Percentiles rank a stretch among this genome's conserved stretches.
These are phyloP conservation scores for Hiodon alosoides DNA, from an alignment of 2,113 vertebrate genomes.

Conservation along the genomic window DNA sequence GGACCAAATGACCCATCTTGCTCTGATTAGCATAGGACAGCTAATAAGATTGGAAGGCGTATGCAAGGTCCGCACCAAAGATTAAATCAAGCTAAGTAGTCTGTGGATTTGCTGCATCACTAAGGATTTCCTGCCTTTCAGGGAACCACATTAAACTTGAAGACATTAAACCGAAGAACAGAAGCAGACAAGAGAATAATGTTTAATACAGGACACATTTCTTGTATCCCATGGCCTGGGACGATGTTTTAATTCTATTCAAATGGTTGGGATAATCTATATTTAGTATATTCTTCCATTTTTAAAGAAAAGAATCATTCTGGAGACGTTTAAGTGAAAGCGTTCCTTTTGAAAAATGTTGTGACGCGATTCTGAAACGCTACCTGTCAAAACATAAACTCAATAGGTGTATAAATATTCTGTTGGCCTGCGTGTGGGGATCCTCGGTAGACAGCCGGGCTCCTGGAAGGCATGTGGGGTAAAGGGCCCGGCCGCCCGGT, in stretches of 20 bases:
- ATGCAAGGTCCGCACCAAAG: neutral
- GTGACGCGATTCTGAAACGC: neutral
- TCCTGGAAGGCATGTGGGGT: neutral
- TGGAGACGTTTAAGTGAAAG: neutral
- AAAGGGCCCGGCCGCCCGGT: neutral
- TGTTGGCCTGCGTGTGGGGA: neutral
- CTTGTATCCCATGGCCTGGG: neutral
- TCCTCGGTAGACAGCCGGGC: neutral
- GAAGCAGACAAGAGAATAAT: neutral
- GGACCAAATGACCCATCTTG: constrained; percentile 3
- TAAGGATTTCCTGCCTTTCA: neutral
- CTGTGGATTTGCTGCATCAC: neutral
- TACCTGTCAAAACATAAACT: neutral
- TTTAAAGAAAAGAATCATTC: neutral
- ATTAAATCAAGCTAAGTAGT: constrained; percentile 1
- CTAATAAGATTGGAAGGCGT: constrained; percentile 19
- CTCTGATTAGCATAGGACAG: neutral
- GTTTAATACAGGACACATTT: neutral
- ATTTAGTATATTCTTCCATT: neutral
- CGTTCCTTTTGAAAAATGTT: neutral
- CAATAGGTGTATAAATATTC: neutral
- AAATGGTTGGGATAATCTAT: neutral
- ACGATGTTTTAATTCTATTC: neutral
- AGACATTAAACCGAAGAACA: constrained; percentile 13
- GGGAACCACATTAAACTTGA: neutral